Base-by-base conservation (phyloP, 2,113 vertebrate genomes). In the Pipa parva region DNA sequence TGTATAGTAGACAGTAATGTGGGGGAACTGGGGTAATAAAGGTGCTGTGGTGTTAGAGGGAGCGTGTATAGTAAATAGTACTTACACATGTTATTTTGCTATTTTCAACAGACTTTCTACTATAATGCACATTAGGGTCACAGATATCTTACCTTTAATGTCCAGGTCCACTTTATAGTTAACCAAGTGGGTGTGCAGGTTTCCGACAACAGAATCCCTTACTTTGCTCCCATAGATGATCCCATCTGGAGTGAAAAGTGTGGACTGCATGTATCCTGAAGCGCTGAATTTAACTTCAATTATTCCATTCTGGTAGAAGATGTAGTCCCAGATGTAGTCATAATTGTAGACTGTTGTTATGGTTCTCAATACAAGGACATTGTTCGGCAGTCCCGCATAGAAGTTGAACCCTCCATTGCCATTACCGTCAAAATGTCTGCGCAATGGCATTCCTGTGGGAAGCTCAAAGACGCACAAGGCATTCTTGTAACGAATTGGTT, bases 131-230 rank as follows among this genome's bases (percentile, higher is more conserved):
- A 42, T 17, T 15, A 15, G 6, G 6, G 39, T 8, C 39, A 4
- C 6, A 17, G 29, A 2, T 28, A 57, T 60, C 76, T 66, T 72
- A 97, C 94, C 95, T 81, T 86, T 89, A 2, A 97, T 73, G 1
- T 96, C 94, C 79, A 97, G 79, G 79, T 98, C 94, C 13, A 97
- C 82, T 71, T 93, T 95, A 72, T 93, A 98, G 68, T 97, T 88
- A 49, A 94, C 72, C 1, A 97, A 78, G 76, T 97, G 93, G 0
- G 92, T 93, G 79, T 97, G 94, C 36, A 94, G 18, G 82, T 97
- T 98, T 26, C 94, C 95, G 2, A 95, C 72, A 55, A 95, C 75
- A 46, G 94, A 78, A n/a, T 77, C 72, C 62, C 92, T 89, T 60
- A 97, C 85, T 2, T 84, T 93, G 33, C 63, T 81, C 24, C 93